phyloP scores from a whole-genome alignment of 2,797 vertebrate genomes.

The Harpagifer antarcticus region DNA sequence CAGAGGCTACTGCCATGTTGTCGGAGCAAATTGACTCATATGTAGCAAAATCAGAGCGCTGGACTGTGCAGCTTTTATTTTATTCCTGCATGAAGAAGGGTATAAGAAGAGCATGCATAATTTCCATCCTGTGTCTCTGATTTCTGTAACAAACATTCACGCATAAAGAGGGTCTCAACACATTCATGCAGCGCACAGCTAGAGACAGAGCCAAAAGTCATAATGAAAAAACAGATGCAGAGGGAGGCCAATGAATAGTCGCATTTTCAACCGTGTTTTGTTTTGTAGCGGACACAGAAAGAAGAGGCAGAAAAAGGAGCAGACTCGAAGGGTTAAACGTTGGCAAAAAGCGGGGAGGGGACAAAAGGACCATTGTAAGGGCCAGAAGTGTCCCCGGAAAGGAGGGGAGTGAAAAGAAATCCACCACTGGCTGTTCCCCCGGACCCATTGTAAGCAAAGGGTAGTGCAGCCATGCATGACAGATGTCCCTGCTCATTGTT shows the following conservation, averaged over 20 bases:
- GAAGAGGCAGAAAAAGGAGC: slow-evolving; percentile 83
- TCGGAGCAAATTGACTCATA: slow-evolving; percentile 26
- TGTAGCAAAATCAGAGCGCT: slow-evolving; percentile 53
- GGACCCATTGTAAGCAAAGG: slow-evolving; percentile 83
- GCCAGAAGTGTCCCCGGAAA: slow-evolving; percentile 86
- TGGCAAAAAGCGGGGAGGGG: slow-evolving; percentile 81
- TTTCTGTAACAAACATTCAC: slow-evolving; percentile 15
- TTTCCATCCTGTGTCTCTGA: slow-evolving; percentile 37
- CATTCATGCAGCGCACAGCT: slow-evolving; percentile 45
- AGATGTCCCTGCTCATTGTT: slow-evolving; percentile 87
- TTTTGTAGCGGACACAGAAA: slow-evolving; percentile 77
- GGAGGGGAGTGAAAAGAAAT: slow-evolving; percentile 86
- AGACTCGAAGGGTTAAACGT: slow-evolving; percentile 85
- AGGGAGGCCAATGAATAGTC: slow-evolving; percentile 77
- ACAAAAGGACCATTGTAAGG: slow-evolving; percentile 87
- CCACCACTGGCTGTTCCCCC: slow-evolving; percentile 83
- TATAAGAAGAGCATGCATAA: slow-evolving; percentile 12
- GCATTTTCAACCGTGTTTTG: slow-evolving; percentile 76
- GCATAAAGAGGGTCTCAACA: slow-evolving; percentile 47
- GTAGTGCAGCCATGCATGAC: slow-evolving; percentile 88
- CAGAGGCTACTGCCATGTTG: slow-evolving; percentile 62
- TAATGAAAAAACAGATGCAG: slow-evolving; percentile 74
- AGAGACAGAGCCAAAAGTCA: slow-evolving; percentile 74
- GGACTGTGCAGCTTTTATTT: slow-evolving; percentile 45
- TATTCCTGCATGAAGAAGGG: slow-evolving; percentile 20